Percentiles rank a stretch among this genome's conserved stretches.
phyloP scores from a whole-genome alignment of 2,113 vertebrate genomes.

The Quiscalus mexicanus region DNA sequence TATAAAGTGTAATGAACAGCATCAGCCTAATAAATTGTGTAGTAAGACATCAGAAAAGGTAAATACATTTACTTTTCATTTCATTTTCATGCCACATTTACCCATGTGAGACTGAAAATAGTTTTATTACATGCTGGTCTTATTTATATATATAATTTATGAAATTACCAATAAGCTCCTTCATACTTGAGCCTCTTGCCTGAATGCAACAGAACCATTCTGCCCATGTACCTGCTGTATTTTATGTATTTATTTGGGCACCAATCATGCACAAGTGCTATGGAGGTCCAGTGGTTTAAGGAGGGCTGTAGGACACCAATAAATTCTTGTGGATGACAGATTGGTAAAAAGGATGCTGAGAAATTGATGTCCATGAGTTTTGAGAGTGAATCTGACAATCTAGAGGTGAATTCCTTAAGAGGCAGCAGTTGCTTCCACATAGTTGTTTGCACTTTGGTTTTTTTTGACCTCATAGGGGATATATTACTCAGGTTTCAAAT shows the following conservation, averaged over 20 bases:
- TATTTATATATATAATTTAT: not conserved
- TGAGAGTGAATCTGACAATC: not conserved
- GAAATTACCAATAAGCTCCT: not conserved
- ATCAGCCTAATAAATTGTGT: slow-evolving; percentile 30
- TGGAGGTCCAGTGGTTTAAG: not conserved
- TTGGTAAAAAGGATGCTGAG: not conserved
- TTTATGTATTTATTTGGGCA: not conserved
- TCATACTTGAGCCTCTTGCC: not conserved
- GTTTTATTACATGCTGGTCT: not conserved
- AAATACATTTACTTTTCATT: not conserved
- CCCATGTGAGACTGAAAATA: not conserved
- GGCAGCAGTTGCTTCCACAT: not conserved
- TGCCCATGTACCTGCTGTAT: not conserved
- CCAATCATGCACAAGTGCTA: not conserved
- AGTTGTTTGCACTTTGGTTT: not conserved
- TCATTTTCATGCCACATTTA: not conserved
- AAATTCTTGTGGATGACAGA: not conserved
- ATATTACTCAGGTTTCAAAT: not conserved
- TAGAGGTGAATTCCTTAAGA: not conserved
- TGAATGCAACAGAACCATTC: not conserved
- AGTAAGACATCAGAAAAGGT: not conserved
- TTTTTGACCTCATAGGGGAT: not conserved
- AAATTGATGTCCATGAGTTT: not conserved
- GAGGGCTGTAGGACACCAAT: not conserved
- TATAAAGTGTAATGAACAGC: not conserved